A percentile compares a stretch with the other conserved stretches of the same genome.
These are phyloP conservation scores for Panthera tigris DNA, from an alignment of 2,113 vertebrate species.

Conservation along the genomic window DNA sequence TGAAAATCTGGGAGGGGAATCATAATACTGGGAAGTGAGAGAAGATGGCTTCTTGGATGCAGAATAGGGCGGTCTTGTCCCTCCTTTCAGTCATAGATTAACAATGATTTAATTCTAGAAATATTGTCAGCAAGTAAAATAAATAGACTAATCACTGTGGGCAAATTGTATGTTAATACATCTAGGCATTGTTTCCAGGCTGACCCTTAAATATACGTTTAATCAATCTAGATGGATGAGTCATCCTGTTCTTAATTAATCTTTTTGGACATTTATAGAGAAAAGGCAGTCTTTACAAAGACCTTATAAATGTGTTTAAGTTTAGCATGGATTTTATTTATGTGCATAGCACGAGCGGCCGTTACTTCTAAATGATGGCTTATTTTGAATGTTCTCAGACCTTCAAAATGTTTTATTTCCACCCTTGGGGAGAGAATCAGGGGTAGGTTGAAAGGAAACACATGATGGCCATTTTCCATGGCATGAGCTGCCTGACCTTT, in stretches of 20 bases:
- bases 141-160: slow-evolving; percentile 82
- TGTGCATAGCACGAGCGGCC: slow-evolving; percentile 30
- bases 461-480: slow-evolving; percentile 42
- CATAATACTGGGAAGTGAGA: not conserved
- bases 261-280: slow-evolving; percentile 77
- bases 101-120: slow-evolving; percentile 84
- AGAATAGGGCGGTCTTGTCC: slow-evolving; percentile 66
- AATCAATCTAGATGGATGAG: slow-evolving; percentile 77
- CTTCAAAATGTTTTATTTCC: slow-evolving; percentile 69
- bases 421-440: slow-evolving; percentile 46
- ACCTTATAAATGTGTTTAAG: slow-evolving; percentile 41
- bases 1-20: not conserved
- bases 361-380: slow-evolving; percentile 69
- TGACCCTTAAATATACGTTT: slow-evolving; percentile 77
- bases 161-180: slow-evolving; percentile 79
- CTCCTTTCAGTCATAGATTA: slow-evolving; percentile 80
- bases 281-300: slow-evolving; percentile 72
- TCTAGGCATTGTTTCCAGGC: slow-evolving; percentile 75
- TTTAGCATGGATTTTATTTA: slow-evolving; percentile 69
- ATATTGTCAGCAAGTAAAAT: slow-evolving; percentile 83
- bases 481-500: slow-evolving; percentile 12
- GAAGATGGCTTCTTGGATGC: slow-evolving; percentile 28
- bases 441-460: slow-evolving; percentile 63
- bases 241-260: slow-evolving; percentile 70
- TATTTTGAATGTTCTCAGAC: slow-evolving; percentile 72